These are phyloP conservation scores for Chironomus striatipennis DNA, from an alignment of 1,140 invertebrate species.

Conservation along the genomic window DNA sequence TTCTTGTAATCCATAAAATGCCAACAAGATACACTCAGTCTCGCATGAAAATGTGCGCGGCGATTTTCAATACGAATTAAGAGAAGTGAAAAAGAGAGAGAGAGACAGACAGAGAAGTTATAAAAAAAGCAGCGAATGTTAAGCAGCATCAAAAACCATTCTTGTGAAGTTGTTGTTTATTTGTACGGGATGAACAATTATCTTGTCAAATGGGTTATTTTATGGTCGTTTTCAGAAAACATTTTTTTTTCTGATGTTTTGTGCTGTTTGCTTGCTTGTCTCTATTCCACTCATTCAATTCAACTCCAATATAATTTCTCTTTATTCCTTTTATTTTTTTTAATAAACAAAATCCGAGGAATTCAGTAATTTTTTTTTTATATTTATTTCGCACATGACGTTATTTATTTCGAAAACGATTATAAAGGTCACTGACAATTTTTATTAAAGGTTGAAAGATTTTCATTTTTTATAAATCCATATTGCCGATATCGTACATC, in stretches of 20 bases:
- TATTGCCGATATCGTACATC: too few relatives aligned
- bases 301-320: not conserved
- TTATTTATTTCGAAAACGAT: not conserved
- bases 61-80: not conserved
- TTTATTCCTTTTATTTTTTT: too few relatives aligned
- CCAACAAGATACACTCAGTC: not conserved
- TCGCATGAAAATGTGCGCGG: not conserved
- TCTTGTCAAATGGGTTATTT: conserved; percentile 24
- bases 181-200: conserved; percentile 21
- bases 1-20: conserved; percentile 8
- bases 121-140: not conserved
- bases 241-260: not conserved
- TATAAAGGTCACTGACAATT: not conserved
- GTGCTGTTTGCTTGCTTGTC: not conserved
- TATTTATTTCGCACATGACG: not conserved
- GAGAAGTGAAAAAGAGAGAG: not conserved
- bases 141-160: conserved; percentile 11
- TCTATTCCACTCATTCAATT: not conserved
- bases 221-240: conserved; percentile 19
- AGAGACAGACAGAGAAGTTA: not conserved
- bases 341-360: not conserved
- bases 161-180: conserved; percentile 21
- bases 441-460: not conserved
- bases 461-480: too few relatives aligned
- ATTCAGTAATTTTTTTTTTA: not conserved